Conservation (phyloP, 2,888 invertebrate species). For the Cryptophagus acutangulus region DNA sequence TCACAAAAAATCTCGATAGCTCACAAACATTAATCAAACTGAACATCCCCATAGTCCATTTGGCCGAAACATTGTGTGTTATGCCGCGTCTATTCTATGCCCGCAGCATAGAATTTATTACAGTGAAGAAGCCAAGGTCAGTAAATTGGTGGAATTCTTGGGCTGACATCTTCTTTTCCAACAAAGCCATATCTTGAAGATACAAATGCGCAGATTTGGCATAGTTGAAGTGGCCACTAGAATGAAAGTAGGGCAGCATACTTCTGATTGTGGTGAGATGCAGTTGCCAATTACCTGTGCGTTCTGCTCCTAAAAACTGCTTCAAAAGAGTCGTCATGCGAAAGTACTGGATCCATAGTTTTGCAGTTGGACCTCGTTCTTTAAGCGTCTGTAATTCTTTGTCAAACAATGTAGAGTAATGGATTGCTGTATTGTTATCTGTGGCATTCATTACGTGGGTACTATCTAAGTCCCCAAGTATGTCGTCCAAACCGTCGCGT, state of each 20-base stretch:
- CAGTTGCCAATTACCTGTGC: conserved; percentile 32
- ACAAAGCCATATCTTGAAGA: conserved; percentile 11
- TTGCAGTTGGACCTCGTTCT: conserved; percentile 7
- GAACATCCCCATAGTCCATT: no score
- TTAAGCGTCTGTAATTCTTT: neutral
- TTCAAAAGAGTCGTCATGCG: conserved; percentile 28
- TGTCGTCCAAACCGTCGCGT: no score
- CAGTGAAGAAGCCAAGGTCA: conserved; percentile 21
- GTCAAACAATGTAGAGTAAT: conserved; percentile 19
- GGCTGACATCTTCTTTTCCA: conserved; percentile 10
- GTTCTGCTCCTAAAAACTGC: conserved; percentile 34
- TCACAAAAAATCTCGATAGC: no score
- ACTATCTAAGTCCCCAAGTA: no score
- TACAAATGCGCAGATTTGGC: no score
- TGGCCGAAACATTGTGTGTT: no score
- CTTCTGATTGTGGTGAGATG: conserved; percentile 11
- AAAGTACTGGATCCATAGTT: conserved; percentile 32
- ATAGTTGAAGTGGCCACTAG: conserved; percentile 16
- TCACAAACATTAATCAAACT: no score
- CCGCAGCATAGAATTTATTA: conserved; percentile 14
- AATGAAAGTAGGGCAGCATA: conserved; percentile 19
- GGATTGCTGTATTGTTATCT: no score
- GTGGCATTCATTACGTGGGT: no score
- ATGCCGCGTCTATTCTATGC: no score
- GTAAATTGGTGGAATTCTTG: conserved; percentile 12